Percentiles rank a stretch among this genome's conserved stretches.
Conservation (phyloP, 2,797 vertebrate species). For the Anguilla obscura region DNA sequence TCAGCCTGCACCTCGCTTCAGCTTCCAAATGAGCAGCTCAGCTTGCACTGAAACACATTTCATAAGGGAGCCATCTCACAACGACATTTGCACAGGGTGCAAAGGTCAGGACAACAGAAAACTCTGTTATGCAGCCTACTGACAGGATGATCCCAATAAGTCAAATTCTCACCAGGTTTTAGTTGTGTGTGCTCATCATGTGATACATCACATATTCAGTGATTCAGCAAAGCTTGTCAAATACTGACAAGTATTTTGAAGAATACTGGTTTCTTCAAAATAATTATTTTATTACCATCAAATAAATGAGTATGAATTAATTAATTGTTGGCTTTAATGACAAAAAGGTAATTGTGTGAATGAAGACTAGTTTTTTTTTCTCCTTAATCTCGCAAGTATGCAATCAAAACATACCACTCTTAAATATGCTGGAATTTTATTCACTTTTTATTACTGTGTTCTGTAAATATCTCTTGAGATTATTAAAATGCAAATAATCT, state of each 20-base stretch:
- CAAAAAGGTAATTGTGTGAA: background rate
- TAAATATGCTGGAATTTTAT: background rate
- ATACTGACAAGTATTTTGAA: background rate
- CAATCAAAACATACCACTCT: background rate
- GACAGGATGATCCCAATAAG: too few relatives aligned
- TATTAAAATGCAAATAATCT: background rate
- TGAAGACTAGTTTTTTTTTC: background rate
- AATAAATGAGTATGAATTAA: background rate
- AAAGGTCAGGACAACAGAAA: background rate
- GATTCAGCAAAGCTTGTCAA: background rate
- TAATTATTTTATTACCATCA: background rate
- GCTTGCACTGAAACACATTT: slow-evolving; percentile 56
- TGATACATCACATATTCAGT: background rate
- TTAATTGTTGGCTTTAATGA: background rate
- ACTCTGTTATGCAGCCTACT: too few relatives aligned
- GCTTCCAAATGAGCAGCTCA: slow-evolving; percentile 37
- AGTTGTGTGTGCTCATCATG: background rate
- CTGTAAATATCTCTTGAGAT: background rate
- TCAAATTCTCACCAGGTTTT: background rate
- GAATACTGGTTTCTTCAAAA: too few relatives aligned
- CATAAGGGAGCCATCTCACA: slow-evolving; percentile 43
- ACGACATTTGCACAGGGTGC: background rate
- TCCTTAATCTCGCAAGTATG: background rate
- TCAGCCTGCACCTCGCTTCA: background rate
- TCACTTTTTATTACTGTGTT: background rate